These are phyloP conservation scores for Mionectes macconnelli DNA, from an alignment of 2,113 vertebrate species.

Conservation along the genomic window DNA sequence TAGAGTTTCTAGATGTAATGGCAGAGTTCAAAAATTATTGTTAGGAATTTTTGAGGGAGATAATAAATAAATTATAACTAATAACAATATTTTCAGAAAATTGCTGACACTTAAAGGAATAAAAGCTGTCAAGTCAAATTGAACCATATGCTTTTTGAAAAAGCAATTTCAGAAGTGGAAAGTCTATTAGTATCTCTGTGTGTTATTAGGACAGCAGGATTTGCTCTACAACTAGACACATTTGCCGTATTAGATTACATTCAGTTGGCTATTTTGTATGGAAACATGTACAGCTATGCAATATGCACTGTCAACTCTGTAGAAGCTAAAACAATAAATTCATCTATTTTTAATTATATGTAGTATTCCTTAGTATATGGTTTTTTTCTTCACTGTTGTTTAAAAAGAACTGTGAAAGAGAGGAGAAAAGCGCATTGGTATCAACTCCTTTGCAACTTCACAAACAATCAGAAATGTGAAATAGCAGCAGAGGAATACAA, in stretches of 20 bases:
- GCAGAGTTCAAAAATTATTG: conserved; percentile 31
- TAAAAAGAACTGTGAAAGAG: neutral
- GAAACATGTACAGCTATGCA: neutral
- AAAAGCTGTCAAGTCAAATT: conserved; percentile 12
- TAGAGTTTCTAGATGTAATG: neutral
- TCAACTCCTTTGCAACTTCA: neutral
- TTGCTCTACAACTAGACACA: neutral
- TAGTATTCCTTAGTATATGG: neutral
- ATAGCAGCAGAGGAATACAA: neutral
- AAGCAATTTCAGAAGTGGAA: conserved; percentile 43
- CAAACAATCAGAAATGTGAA: neutral
- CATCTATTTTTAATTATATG: neutral
- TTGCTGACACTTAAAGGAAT: conserved; percentile 36
- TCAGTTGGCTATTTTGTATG: neutral
- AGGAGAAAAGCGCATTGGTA: neutral
- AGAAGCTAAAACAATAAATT: neutral
- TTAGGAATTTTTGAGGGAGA: conserved; percentile 16
- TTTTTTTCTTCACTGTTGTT: neutral
- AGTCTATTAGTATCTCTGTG: conserved; percentile 42
- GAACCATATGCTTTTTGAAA: conserved; percentile 14
- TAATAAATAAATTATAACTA: conserved; percentile 56
- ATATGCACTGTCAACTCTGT: neutral
- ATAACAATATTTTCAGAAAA: conserved; percentile 48
- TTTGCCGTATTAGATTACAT: neutral
- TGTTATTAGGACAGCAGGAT: conserved; percentile 21